Conservation (phyloP, 2,113 vertebrate species). For the Perca schrenkii region DNA sequence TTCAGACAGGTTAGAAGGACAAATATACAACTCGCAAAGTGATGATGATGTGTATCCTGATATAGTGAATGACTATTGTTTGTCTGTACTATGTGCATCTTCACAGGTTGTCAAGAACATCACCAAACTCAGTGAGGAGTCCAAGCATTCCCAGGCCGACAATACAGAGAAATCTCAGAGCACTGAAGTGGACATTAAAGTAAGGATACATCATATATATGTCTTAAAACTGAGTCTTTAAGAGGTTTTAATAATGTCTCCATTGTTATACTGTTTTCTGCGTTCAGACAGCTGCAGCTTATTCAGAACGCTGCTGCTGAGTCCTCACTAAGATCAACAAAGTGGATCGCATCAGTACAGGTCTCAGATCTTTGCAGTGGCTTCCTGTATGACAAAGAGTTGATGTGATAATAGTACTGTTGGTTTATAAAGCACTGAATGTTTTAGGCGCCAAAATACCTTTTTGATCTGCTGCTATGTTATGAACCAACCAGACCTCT, state of each 20-base stretch:
- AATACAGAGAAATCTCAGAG: slow-evolving; percentile 86
- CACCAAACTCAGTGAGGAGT: slow-evolving; percentile 83
- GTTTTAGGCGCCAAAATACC: slow-evolving; percentile 26
- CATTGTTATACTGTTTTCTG: slow-evolving; percentile 66
- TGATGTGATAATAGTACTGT: slow-evolving; percentile 24
- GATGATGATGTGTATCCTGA: not conserved
- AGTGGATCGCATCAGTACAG: slow-evolving; percentile 74
- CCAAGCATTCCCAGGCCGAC: slow-evolving; percentile 85
- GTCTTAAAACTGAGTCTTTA: not conserved
- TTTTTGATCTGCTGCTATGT: slow-evolving; percentile 56
- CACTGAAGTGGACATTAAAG: slow-evolving; percentile 88
- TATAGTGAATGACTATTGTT: not conserved
- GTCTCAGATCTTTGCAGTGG: slow-evolving; percentile 72
- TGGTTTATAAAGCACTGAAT: slow-evolving; percentile 49
- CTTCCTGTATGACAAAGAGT: slow-evolving; percentile 45
- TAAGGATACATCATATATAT: slow-evolving; percentile 51
- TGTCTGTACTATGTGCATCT: slow-evolving; percentile 30
- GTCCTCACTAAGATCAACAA: slow-evolving; percentile 67
- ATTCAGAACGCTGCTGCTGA: slow-evolving; percentile 74
- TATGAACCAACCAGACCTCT: slow-evolving; percentile 38
- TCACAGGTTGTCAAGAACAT: slow-evolving; percentile 86
- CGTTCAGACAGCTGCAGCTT: slow-evolving; percentile 71
- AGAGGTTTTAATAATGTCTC: slow-evolving; percentile 46
- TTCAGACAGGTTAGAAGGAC: slow-evolving; percentile 82
- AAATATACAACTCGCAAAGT: slow-evolving; percentile 1